Evolutionary conservation across 2,797 vertebrate species (phyloP), one percentile per base, ranked within the genome.

Genomic region (Gallinago stenura): DNA sequence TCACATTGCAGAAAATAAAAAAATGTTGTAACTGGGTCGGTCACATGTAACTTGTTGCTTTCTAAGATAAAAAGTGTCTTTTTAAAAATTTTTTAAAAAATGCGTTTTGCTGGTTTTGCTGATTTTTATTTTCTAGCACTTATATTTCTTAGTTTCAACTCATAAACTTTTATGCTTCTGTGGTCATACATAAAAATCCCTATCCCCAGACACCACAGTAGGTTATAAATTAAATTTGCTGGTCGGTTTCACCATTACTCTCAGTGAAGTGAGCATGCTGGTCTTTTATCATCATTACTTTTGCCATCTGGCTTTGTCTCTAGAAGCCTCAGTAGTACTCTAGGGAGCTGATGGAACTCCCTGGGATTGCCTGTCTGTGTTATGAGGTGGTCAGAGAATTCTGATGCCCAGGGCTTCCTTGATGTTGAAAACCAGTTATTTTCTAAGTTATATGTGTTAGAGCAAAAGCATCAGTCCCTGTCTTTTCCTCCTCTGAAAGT

Each of bases 211-310:
- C 60, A 87, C 41, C 43, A 37, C 35, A 68, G 79, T 21, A 73
- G 51, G 51, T 50, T 87, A 69, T 79, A 91, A 93, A 95, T 94
- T 79, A 89, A 77, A 95, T 93, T 92, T 95, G 43, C 79, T 87
- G 91, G 50, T 86, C 90, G 70, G 33, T 87, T 92, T 89, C 89
- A 84, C 48, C 69, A 28, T 87, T 89, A 70, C 72, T 87, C 46
- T 87, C 75, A 70, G 46, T 30, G 64, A 93, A 96, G 58, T 0
- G 4, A 84, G 26, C 6, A 21, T 35, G 25, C 30, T 87, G 25
- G 26, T 82, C 75, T 82, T 85, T 73, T 50, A 45, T 91, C 68
- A 45, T 71, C 84, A 33, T 87, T 77, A n/a, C 31, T 82, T 91
- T 83, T 87, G 58, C 75, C 56, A 50, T 62, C 78, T 89, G 87